Base-by-base conservation (phyloP, 1,140 invertebrate species). In the Drosophila nasuta region DNA sequence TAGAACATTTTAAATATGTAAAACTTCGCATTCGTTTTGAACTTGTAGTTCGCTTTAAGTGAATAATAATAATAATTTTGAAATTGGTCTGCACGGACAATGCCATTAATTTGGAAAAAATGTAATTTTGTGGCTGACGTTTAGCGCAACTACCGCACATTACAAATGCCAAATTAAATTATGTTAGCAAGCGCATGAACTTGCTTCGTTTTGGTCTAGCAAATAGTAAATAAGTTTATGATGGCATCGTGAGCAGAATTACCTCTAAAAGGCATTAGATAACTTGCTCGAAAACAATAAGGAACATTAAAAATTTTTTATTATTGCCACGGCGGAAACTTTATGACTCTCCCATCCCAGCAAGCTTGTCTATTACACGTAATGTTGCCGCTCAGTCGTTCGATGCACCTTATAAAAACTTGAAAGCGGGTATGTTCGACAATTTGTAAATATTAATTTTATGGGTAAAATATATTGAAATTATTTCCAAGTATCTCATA, bases 261-360 rank as follows among this genome's bases (percentile, higher is more conserved):
- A 81, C 78, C 81, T 86, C 76, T 75, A 43, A 62, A 77, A 83
- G 64, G 52, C 82, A 63, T 71, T 78, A 75, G 73, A 77, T 71
- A 81, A 79, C 73, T 85, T 80, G 67, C 49, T 75, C 59, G 20
- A 28, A 79, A 87, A 82, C 83, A 87, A 86, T 88, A 82, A 88
- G 82, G 72, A 46, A 85, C 77, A 87, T 87, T 87, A 88, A 83
- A 48, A 52, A 71, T 80, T 83, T 25, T 87, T 87, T 87, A 88
- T 87, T 87, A 71, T 87, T 87, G 71, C 73, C 77, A 79, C 81
- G 76, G 72, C 51, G 57, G 63, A 62, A 78, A 81, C 72, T 87
- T 87, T 87, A 87, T 77, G 83, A 77, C 79, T 30, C 69, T 20
- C 59, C 33, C 62, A 48, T 43, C 74, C 58, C 46, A 38, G 5